Conservation (phyloP, 2,113 vertebrate genomes). For the Asarcornis scutulata region DNA sequence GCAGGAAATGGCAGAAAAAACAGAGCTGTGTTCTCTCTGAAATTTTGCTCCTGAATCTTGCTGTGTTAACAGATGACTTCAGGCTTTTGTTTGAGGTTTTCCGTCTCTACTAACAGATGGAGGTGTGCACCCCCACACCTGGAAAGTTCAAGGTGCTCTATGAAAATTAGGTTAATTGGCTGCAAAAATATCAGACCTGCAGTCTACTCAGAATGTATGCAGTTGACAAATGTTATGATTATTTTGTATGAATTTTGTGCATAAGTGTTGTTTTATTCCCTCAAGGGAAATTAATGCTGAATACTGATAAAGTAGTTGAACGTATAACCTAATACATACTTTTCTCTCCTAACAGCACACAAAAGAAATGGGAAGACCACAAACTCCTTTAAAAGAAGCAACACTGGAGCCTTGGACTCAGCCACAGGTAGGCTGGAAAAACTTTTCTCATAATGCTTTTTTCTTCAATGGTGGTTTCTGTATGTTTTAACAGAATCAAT, state of each 20-base stretch:
- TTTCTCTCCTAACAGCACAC: conserved; percentile 61
- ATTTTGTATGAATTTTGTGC: background rate
- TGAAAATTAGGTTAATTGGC: background rate
- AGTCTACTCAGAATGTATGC: background rate
- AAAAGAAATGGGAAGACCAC: conserved; percentile 69
- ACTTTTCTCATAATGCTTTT: background rate
- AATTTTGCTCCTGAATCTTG: background rate
- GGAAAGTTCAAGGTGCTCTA: background rate
- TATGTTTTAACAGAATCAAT: background rate
- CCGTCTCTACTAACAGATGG: background rate
- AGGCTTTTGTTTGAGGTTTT: background rate
- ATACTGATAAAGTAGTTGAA: background rate
- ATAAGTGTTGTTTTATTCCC: background rate
- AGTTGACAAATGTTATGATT: rapidly evolving
- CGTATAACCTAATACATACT: background rate
- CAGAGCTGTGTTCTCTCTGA: rapidly evolving
- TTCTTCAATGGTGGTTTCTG: background rate
- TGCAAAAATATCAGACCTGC: background rate
- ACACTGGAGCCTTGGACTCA: conserved; percentile 74
- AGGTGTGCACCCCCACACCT: background rate
- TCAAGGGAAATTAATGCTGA: background rate
- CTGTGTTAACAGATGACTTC: background rate
- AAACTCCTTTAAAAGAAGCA: conserved; percentile 74
- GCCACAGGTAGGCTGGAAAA: conserved; percentile 68
- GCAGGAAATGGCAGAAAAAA: background rate